phyloP scores from a whole-genome alignment of 2,888 invertebrate genomes.

The Acrocyrtus sp. region DNA sequence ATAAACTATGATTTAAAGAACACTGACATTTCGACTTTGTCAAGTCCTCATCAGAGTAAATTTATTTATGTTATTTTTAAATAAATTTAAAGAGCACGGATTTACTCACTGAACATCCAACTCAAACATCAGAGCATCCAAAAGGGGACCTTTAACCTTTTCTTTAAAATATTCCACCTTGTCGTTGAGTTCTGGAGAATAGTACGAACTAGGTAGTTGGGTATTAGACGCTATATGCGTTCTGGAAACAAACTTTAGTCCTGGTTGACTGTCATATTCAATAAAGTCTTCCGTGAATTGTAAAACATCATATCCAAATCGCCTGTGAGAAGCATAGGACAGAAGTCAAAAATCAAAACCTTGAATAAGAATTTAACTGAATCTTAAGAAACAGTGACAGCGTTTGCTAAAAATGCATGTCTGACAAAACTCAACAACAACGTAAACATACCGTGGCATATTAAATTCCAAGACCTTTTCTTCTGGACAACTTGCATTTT shows the following conservation, averaged over 20 bases:
- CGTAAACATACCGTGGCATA: constrained; percentile 70
- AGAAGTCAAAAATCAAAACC: constrained; percentile 1
- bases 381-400: background rate
- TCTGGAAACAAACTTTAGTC: constrained; percentile 81
- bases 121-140: constrained; percentile 76
- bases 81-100: no score
- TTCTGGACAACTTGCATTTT: constrained; percentile 77
- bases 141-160: constrained; percentile 72
- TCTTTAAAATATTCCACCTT: constrained; percentile 66
- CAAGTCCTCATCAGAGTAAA: background rate
- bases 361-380: background rate
- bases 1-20: background rate
- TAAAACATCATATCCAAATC: constrained; percentile 79
- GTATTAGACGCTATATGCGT: constrained; percentile 74
- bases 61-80: background rate
- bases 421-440: background rate
- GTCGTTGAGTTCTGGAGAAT: constrained; percentile 67
- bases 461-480: constrained; percentile 86
- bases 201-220: constrained; percentile 73
- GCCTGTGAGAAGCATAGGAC: constrained; percentile 66
- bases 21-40: background rate
- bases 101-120: constrained; percentile 70
- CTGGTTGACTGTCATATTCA: constrained; percentile 76
- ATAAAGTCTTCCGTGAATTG: constrained; percentile 72
- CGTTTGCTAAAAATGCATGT: background rate